Percentiles rank a stretch among this genome's conserved stretches.
Evolutionary conservation across 2,113 vertebrate genomes (phyloP).

Genomic region (Dromaius novaehollandiae): DNA sequence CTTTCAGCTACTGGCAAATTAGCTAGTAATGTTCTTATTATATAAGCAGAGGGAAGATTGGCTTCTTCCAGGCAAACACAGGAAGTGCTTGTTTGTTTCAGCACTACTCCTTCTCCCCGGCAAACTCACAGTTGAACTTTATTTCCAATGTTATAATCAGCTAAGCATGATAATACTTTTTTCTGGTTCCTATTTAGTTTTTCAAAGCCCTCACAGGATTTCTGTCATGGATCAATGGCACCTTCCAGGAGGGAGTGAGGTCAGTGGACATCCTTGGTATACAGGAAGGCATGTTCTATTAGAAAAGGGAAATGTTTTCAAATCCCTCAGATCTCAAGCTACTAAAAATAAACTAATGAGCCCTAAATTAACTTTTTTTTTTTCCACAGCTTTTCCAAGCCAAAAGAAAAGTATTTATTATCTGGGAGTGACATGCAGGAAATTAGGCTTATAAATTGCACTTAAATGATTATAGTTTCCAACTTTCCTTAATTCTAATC

Average conservation of each 20-base stretch:
- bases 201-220: slow-evolving; percentile 79
- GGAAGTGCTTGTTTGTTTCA: slow-evolving; percentile 87
- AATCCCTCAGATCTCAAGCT: slow-evolving; percentile 78
- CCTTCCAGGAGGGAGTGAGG: slow-evolving; percentile 81
- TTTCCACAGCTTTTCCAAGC: slow-evolving; percentile 70
- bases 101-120: slow-evolving; percentile 71
- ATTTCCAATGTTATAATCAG: slow-evolving; percentile 78
- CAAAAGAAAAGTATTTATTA: slow-evolving; percentile 82
- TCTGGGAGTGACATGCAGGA: slow-evolving; percentile 79
- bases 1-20: slow-evolving; percentile 87
- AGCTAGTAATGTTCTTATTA: slow-evolving; percentile 81
- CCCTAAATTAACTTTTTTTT: slow-evolving; percentile 77
- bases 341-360: slow-evolving; percentile 88
- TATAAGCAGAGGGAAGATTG: slow-evolving; percentile 80
- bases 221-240: slow-evolving; percentile 85
- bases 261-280: slow-evolving; percentile 82
- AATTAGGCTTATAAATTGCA: slow-evolving; percentile 79
- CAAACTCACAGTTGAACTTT: slow-evolving; percentile 67
- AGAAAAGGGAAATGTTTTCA: slow-evolving; percentile 84
- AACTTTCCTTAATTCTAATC: slow-evolving; percentile 76
- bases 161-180: slow-evolving; percentile 77
- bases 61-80: slow-evolving; percentile 76
- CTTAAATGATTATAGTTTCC: slow-evolving; percentile 74
- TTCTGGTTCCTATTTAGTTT: slow-evolving; percentile 73
- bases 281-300: slow-evolving; percentile 84